Base-by-base conservation (phyloP, 2,888 invertebrate genomes). In the Pyrochroa serraticornis region DNA sequence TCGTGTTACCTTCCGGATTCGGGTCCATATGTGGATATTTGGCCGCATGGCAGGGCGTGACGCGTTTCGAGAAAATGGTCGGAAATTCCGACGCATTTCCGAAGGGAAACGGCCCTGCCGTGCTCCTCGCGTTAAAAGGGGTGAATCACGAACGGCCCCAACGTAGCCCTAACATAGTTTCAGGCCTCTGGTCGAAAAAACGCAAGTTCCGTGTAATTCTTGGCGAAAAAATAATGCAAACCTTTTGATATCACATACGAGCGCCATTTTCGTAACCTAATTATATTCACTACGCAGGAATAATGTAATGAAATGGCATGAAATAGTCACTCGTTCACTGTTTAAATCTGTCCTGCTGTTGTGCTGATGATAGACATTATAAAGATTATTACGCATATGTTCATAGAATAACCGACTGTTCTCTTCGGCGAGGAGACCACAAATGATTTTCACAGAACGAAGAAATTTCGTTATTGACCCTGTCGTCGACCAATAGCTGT, bases 391-490 rank as follows among this genome's bases (percentile, higher is more conserved):
- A 78, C 78, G 78, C 78, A 79, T 78, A 72, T 75, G 68, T 72
- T 74, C 74, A 72, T 73, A 59, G 65, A 69, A 70, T 71, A 78
- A 76, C 79, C 79, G 79, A 79, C 79, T 79, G 70, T 79, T 78
- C 78, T 76, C 77, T 79, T 75, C 73, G 77, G 78, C 79, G 79
- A 75, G 74, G 77, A 77, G 77, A 78, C 78, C 79, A 79, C 79
- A 79, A 79, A 79, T 79, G 79, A 75, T 69, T 74, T 75, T 71
- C 70, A 66, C 2, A 22, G 22, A 22, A 22, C 22, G 22, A 53
- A 65, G 67, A 69, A 71, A 73, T 72, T 72, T 65, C 60, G 67
- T 65, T 72, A 72, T 71, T 69, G 72, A 71, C 66, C 66, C 68
- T 66, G 70, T 68, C 63, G 65, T 60, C 62, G 66, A 67, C 22